A percentile compares a stretch with the other conserved stretches of the same genome.
phyloP scores from a whole-genome alignment of 1,140 invertebrate genomes.

The Philotrypesis tridentata region DNA sequence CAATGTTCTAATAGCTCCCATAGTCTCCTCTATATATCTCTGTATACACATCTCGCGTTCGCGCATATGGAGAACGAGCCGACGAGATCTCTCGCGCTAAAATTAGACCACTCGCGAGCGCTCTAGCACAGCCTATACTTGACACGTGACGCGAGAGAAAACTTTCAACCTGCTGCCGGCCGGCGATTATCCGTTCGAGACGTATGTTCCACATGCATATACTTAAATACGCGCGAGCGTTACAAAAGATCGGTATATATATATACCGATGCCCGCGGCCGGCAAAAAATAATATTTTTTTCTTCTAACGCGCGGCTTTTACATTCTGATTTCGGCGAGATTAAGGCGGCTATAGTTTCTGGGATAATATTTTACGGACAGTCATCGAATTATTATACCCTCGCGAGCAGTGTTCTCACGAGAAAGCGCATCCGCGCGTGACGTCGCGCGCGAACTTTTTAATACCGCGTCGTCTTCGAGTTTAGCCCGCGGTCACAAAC shows the following conservation, averaged over 20 bases:
- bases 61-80: not conserved
- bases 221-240: not conserved
- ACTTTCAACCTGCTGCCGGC: not conserved
- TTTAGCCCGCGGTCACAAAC: not conserved
- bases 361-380: not conserved
- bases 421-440: too few relatives aligned
- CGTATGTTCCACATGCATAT: not conserved
- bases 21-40: not conserved
- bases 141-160: constrained; percentile 24
- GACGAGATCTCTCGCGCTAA: constrained; percentile 6
- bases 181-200: not conserved
- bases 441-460: not conserved
- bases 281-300: too few relatives aligned
- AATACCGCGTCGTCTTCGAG: not conserved
- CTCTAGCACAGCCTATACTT: not conserved
- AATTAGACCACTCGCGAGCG: not conserved
- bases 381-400: not conserved
- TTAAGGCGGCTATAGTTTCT: not conserved
- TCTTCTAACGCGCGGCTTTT: too few relatives aligned
- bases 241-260: not conserved
- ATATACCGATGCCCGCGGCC: not conserved
- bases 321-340: not conserved
- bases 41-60: not conserved
- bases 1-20: not conserved
- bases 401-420: too few relatives aligned